A percentile compares a stretch with the other conserved stretches of the same genome.
Conservation (phyloP, 2,888 invertebrate species). For the Spilarctia lutea region DNA sequence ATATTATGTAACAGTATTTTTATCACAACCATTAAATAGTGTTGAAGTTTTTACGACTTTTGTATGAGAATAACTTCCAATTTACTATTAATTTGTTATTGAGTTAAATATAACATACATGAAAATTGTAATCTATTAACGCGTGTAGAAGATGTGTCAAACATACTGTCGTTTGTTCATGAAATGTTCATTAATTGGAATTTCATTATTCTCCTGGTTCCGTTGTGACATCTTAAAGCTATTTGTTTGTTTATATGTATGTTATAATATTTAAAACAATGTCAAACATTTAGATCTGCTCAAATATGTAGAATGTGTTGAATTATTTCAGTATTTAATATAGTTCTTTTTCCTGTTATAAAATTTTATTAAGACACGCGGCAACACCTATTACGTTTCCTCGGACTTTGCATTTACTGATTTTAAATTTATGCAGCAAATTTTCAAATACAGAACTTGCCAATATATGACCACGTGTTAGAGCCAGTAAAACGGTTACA, state of each 20-base stretch:
- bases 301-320: slow-evolving; percentile 19
- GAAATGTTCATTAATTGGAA: slow-evolving; percentile 21
- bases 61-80: background rate
- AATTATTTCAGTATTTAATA: background rate
- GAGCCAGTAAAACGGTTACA: too few relatives aligned
- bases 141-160: slow-evolving; percentile 36
- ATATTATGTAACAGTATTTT: slow-evolving; percentile 8
- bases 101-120: slow-evolving; percentile 2
- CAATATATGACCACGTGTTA: too few relatives aligned
- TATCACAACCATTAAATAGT: background rate
- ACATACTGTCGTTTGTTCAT: slow-evolving; percentile 26
- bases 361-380: background rate
- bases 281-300: slow-evolving; percentile 31
- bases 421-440: too few relatives aligned
- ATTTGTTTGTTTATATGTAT: slow-evolving; percentile 33
- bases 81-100: background rate
- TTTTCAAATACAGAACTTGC: too few relatives aligned
- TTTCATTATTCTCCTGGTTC: slow-evolving; percentile 30
- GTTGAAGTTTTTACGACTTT: slow-evolving; percentile 10
- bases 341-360: background rate
- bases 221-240: slow-evolving; percentile 36
- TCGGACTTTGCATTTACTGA: too few relatives aligned
- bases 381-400: too few relatives aligned
- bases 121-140: slow-evolving; percentile 22
- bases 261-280: slow-evolving; percentile 30